phyloP scores from a whole-genome alignment of 1,140 invertebrate genomes.

The Drosophila obscura region DNA sequence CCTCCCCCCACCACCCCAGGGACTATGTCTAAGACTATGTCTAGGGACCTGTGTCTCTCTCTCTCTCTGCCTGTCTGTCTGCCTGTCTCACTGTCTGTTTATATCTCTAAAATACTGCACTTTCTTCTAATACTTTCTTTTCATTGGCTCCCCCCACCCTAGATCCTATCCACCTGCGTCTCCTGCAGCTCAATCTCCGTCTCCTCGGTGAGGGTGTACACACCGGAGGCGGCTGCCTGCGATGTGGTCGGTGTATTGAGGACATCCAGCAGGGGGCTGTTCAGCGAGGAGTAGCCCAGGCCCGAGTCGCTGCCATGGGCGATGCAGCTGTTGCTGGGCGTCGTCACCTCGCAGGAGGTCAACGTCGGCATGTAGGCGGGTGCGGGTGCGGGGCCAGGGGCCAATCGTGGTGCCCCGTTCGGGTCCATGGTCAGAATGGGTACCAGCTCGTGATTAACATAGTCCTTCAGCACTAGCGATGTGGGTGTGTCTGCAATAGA shows the following conservation, averaged over 20 bases:
- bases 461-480: constrained; percentile 84
- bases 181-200: constrained; percentile 86
- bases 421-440: constrained; percentile 83
- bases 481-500: constrained; percentile 85
- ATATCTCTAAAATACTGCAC: too few relatives aligned
- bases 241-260: constrained; percentile 61
- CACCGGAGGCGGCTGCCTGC: constrained; percentile 73
- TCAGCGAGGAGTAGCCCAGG: constrained; percentile 48
- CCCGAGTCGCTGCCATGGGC: constrained; percentile 36
- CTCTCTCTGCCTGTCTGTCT: constrained; percentile 4
- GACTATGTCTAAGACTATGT: too few relatives aligned
- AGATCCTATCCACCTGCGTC: constrained; percentile 83
- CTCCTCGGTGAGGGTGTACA: constrained; percentile 88
- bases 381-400: constrained; percentile 36
- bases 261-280: constrained; percentile 66
- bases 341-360: constrained; percentile 19
- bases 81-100: neutral
- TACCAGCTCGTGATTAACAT: constrained; percentile 81
- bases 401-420: constrained; percentile 59
- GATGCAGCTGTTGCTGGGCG: constrained; percentile 43
- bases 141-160: constrained; percentile 17
- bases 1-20: too few relatives aligned
- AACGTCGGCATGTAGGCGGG: neutral
- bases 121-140: neutral
- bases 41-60: neutral